Evolutionary conservation across 2,797 vertebrate genomes (phyloP).

Genomic region (Phrynocephalus forsythii): DNA sequence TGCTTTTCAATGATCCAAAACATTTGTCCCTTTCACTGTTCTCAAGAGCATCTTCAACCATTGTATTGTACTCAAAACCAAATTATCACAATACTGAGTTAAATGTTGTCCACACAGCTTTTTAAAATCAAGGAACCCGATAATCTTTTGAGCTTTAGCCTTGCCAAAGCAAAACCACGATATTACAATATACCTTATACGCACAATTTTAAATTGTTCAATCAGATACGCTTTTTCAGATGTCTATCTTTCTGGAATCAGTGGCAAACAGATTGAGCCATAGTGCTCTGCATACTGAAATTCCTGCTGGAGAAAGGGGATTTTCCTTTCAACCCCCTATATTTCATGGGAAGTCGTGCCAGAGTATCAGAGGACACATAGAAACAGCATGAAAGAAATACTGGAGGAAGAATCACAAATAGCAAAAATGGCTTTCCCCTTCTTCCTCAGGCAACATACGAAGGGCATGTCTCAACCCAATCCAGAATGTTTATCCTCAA

Average conservation of each 20-base stretch:
- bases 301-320: too few relatives aligned
- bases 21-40: fast-evolving
- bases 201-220: background rate
- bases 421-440: background rate
- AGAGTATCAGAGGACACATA: background rate
- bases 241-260: background rate
- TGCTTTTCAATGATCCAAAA: background rate
- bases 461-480: background rate
- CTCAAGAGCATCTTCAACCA: background rate
- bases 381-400: background rate
- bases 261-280: too few relatives aligned
- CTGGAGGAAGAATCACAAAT: background rate
- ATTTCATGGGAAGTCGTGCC: too few relatives aligned
- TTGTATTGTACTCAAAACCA: background rate
- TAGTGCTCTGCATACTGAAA: too few relatives aligned
- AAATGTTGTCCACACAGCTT: slow-evolving; percentile 1
- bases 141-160: background rate
- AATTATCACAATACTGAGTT: slow-evolving; percentile 19
- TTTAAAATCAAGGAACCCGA: background rate
- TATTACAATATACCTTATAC: background rate
- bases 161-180: background rate
- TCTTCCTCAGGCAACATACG: too few relatives aligned
- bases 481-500: background rate
- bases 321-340: too few relatives aligned
- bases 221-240: background rate